phyloP scores from a whole-genome alignment of 2,888 invertebrate species.

The Nephrotoma guestfalica region DNA sequence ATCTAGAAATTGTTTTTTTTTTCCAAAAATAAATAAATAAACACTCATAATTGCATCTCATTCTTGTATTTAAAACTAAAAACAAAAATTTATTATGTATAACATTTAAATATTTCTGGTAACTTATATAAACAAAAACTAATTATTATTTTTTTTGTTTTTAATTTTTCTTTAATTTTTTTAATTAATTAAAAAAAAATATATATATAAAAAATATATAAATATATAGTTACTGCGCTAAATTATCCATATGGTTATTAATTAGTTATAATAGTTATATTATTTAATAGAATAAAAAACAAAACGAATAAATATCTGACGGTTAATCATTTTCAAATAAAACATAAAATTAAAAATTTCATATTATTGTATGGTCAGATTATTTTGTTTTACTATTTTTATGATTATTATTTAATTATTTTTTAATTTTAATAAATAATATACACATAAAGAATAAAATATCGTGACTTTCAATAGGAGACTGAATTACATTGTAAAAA shows the following conservation, averaged over 20 bases:
- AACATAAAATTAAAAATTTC: not conserved
- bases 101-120: not conserved
- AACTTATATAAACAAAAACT: not conserved
- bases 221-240: not conserved
- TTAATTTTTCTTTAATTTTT: not conserved
- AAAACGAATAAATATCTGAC: not conserved
- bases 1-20: slow-evolving; percentile 12
- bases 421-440: slow-evolving; percentile 4
- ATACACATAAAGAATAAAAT: slow-evolving; percentile 2
- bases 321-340: not conserved
- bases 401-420: not conserved
- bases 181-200: not conserved
- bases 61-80: not conserved
- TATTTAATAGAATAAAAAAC: slow-evolving; percentile 1
- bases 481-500: slow-evolving; percentile 15
- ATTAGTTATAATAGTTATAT: slow-evolving; percentile 4
- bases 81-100: too few species aligned
- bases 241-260: slow-evolving; percentile 5
- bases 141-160: not conserved
- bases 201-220: not conserved
- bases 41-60: not conserved
- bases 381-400: slow-evolving; percentile 3
- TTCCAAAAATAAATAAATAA: slow-evolving; percentile 9
- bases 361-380: slow-evolving; percentile 9
- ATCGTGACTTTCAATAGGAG: slow-evolving; percentile 12